phyloP scores from a whole-genome alignment of 2,888 invertebrate genomes.

The Limnephilus auricula region DNA sequence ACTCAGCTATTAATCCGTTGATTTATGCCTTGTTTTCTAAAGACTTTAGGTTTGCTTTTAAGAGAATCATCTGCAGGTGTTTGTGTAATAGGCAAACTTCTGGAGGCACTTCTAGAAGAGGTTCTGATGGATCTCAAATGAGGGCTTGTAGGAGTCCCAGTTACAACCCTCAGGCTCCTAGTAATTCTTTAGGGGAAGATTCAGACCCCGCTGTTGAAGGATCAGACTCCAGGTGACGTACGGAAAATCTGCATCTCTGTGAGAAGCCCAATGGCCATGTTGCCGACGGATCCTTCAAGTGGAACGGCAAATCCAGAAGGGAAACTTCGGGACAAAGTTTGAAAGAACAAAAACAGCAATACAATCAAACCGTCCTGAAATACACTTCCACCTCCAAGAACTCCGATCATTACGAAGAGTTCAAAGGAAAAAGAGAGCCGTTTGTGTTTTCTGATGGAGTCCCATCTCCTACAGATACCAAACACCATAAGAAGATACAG shows the following conservation, averaged over 20 bases:
- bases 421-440: constrained; percentile 54
- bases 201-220: constrained; percentile 76
- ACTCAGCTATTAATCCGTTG: constrained; percentile 96
- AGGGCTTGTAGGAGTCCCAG: constrained; percentile 77
- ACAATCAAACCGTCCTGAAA: constrained; percentile 61
- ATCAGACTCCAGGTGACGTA: constrained; percentile 78
- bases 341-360: constrained; percentile 64
- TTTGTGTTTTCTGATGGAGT: constrained; percentile 57
- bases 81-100: constrained; percentile 78
- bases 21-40: constrained; percentile 97
- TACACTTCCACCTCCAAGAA: constrained; percentile 53
- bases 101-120: constrained; percentile 74
- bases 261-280: constrained; percentile 62
- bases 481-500: constrained; percentile 59
- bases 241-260: constrained; percentile 62
- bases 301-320: constrained; percentile 53
- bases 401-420: constrained; percentile 58
- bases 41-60: constrained; percentile 96
- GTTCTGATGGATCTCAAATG: constrained; percentile 79
- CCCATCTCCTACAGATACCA: constrained; percentile 61
- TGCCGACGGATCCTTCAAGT: constrained; percentile 63
- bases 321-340: constrained; percentile 52
- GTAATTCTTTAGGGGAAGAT: constrained; percentile 78
- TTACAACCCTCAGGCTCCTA: constrained; percentile 76
- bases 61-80: constrained; percentile 92